A percentile compares a stretch with the other conserved stretches of the same genome.
Conservation (phyloP, 2,888 invertebrate genomes). For the Protonemura montana region DNA sequence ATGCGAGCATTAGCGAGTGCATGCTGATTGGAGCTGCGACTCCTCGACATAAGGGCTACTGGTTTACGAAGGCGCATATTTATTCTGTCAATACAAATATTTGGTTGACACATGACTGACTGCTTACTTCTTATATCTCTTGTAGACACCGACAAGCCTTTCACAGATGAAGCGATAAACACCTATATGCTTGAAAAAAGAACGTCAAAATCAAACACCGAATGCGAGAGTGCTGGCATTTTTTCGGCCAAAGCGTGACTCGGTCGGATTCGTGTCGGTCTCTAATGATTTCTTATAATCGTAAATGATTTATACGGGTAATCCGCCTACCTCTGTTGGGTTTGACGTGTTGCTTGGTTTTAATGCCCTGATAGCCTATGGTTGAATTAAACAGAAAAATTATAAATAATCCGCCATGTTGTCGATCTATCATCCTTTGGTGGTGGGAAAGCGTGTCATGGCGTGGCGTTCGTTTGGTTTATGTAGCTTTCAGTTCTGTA, state of each 20-base stretch:
- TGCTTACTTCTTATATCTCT: conserved; percentile 15
- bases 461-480: conserved; percentile 30
- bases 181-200: conserved; percentile 4
- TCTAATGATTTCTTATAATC: conserved; percentile 17
- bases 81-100: conserved; percentile 35
- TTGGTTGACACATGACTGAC: conserved; percentile 29
- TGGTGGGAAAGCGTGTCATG: not conserved
- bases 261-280: not conserved
- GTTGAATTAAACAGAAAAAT: conserved; percentile 31
- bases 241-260: conserved; percentile 25
- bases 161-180: conserved; percentile 20
- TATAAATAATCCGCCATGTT: conserved; percentile 38
- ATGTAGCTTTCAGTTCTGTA: conserved; percentile 37
- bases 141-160: conserved; percentile 23
- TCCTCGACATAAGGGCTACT: conserved; percentile 24
- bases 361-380: not conserved
- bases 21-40: conserved; percentile 28
- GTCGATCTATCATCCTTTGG: conserved; percentile 41
- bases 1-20: conserved; percentile 8
- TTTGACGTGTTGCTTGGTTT: not conserved
- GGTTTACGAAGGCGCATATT: conserved; percentile 32
- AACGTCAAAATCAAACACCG: not conserved
- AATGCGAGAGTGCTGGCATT: conserved; percentile 13
- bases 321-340: not conserved
- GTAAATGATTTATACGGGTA: conserved; percentile 27